Evolutionary conservation across 1,140 invertebrate species (phyloP).

Genomic region (Vanessa tameamea): DNA sequence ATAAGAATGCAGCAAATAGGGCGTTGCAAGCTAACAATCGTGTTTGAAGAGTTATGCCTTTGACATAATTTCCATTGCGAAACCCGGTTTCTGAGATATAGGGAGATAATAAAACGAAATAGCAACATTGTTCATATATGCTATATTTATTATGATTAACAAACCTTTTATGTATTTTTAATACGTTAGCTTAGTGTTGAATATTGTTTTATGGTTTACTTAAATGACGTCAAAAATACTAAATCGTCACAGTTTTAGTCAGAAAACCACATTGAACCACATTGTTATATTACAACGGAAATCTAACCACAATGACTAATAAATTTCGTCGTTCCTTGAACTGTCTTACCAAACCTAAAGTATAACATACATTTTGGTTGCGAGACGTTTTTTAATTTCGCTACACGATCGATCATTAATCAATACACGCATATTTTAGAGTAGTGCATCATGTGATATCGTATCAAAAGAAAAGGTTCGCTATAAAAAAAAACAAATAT

Average conservation of each 20-base stretch:
- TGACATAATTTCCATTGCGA: constrained; percentile 56
- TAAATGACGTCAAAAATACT: constrained; percentile 3
- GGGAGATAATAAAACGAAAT: background rate
- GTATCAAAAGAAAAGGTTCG: too few species aligned
- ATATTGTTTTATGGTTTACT: background rate
- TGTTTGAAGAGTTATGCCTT: constrained; percentile 52
- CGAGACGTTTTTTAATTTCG: background rate
- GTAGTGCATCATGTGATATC: too few species aligned
- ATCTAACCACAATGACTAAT: constrained; percentile 29
- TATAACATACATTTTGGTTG: background rate
- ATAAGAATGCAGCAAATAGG: constrained; percentile 74
- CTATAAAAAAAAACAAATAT: too few species aligned
- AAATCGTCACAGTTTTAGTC: constrained; percentile 10
- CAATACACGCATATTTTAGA: too few species aligned
- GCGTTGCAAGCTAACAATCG: constrained; percentile 66
- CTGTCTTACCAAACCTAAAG: background rate
- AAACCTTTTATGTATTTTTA: background rate
- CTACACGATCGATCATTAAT: too few species aligned
- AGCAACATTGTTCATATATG: background rate
- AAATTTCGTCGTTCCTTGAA: constrained; percentile 1
- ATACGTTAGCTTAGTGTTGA: background rate
- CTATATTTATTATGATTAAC: background rate
- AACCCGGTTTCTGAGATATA: constrained; percentile 13
- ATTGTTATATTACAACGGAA: background rate
- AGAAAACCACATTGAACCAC: constrained; percentile 18